Evolutionary conservation across 2,797 vertebrate species (phyloP).

Genomic region (Molossus molossus): DNA sequence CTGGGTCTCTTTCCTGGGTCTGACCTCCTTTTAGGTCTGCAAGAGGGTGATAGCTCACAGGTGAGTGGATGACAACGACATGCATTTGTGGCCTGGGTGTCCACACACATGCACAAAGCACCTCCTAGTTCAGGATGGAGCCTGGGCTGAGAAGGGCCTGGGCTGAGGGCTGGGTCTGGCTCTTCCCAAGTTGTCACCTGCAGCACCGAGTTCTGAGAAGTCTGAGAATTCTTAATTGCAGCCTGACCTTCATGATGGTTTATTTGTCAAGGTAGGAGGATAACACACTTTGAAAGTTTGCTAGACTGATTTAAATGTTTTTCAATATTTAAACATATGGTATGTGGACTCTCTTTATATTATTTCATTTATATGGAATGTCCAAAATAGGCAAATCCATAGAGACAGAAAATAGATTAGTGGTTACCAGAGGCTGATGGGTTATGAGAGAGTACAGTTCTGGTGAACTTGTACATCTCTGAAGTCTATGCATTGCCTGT

Average conservation of each 20-base stretch:
- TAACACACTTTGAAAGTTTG: conserved; percentile 35
- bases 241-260: not conserved
- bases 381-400: not conserved
- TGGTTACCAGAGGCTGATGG: not conserved
- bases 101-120: not conserved
- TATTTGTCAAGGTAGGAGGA: conserved; percentile 9
- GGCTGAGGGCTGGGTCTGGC: not conserved
- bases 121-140: not conserved
- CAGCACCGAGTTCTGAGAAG: not conserved
- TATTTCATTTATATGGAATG: conserved; percentile 41
- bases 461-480: not conserved
- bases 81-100: not conserved
- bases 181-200: not conserved
- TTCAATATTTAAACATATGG: conserved; percentile 19
- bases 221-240: conserved; percentile 15
- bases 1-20: not conserved
- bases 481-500: not conserved
- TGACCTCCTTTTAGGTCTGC: not conserved
- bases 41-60: not conserved
- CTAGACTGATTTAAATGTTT: not conserved
- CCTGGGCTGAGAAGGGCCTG: not conserved
- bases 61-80: not conserved
- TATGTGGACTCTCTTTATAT: not conserved
- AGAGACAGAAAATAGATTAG: not conserved
- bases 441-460: not conserved